Evolutionary conservation across 37 sponge, comb jelly and placozoan genomes (phyloP).

Genomic region (Spongilla lacustris): DNA sequence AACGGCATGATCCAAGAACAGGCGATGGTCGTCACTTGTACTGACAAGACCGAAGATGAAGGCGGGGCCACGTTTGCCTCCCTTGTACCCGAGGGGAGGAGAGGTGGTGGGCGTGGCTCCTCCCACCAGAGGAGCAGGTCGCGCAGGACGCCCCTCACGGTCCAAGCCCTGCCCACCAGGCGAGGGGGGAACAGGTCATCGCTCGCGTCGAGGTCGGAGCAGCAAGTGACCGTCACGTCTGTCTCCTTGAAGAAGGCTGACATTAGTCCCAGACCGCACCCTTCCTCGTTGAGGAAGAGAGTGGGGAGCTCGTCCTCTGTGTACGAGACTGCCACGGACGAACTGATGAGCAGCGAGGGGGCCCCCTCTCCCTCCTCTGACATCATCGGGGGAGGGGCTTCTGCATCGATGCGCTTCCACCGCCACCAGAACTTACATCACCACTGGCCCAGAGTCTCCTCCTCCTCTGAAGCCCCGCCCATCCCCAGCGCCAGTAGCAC

Average conservation of each 20-base stretch:
- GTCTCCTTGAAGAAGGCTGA: background rate
- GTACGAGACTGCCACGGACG: constrained; percentile 19
- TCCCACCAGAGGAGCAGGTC: background rate
- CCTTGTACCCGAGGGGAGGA: constrained; percentile 3
- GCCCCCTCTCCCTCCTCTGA: background rate
- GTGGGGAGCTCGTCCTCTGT: constrained; percentile 24
- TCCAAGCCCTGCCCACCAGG: background rate
- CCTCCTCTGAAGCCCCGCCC: background rate
- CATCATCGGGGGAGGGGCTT: background rate
- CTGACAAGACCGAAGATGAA: background rate
- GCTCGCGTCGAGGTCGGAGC: background rate
- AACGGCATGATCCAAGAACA: background rate
- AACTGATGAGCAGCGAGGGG: background rate
- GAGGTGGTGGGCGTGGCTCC: constrained; percentile 14
- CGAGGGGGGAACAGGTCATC: background rate
- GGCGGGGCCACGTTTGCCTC: background rate
- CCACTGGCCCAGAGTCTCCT: background rate
- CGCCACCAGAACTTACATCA: background rate
- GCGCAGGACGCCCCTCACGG: background rate
- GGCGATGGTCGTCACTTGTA: background rate
- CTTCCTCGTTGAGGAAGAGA: background rate
- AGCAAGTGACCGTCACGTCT: background rate
- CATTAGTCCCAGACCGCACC: background rate
- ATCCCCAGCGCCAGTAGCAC: constrained; percentile 47
- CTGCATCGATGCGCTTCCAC: no score